These are phyloP conservation scores for Propithecus perrieri DNA, from an alignment of 2,797 vertebrate genomes.

Conservation along the genomic window DNA sequence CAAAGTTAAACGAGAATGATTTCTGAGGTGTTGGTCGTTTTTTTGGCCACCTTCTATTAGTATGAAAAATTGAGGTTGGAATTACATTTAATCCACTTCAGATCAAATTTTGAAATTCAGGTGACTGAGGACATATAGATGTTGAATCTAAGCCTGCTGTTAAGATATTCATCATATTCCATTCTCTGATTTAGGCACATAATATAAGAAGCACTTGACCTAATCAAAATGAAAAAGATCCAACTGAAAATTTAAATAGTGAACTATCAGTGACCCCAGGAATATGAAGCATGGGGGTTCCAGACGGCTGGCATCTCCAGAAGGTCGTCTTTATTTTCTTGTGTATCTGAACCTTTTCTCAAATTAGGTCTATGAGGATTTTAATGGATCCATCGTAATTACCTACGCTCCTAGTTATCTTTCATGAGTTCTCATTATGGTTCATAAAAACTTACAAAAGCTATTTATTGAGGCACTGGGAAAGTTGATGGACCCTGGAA, in stretches of 20 bases:
- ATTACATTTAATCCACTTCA: slow-evolving; percentile 48
- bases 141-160: slow-evolving; percentile 19
- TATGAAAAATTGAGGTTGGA: slow-evolving; percentile 46
- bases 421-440: slow-evolving; percentile 29
- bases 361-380: slow-evolving; percentile 42
- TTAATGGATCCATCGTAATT: not conserved
- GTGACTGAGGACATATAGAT: not conserved
- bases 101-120: slow-evolving; percentile 39
- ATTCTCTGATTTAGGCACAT: slow-evolving; percentile 24
- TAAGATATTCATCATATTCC: slow-evolving; percentile 19
- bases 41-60: not conserved
- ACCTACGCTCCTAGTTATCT: not conserved
- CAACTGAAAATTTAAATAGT: slow-evolving; percentile 4
- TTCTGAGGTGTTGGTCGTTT: slow-evolving; percentile 34
- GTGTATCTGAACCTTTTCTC: slow-evolving; percentile 24
- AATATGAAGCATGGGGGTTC: not conserved
- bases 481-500: not conserved
- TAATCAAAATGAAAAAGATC: slow-evolving; percentile 45
- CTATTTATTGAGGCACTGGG: not conserved
- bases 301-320: slow-evolving; percentile 9
- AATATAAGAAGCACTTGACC: not conserved
- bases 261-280: not conserved
- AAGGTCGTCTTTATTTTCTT: slow-evolving; percentile 42
- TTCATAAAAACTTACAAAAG: slow-evolving; percentile 19
- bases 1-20: slow-evolving; percentile 51